Evolutionary conservation across 37 sponge, comb jelly and placozoan species (phyloP).

Genomic region (Chondrilla cf. caribensis): DNA sequence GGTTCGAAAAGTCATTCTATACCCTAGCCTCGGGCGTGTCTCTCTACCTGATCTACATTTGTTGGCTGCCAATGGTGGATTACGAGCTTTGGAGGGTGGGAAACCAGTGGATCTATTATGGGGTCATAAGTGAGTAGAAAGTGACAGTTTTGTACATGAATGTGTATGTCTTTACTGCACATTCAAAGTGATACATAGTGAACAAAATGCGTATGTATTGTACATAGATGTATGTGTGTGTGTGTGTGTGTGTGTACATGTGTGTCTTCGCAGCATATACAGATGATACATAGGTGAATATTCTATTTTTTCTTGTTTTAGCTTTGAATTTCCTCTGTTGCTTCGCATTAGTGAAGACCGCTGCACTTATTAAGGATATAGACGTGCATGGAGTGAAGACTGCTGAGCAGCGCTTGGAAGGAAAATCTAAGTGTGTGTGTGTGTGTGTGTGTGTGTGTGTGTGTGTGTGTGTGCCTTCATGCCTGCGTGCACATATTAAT

Average conservation of each 20-base stretch:
- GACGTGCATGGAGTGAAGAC: background rate
- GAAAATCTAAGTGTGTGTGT: background rate
- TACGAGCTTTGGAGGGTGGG: background rate
- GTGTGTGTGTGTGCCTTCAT: background rate
- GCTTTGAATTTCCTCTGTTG: background rate
- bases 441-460: conserved; percentile 22
- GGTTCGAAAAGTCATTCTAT: conserved; percentile 20
- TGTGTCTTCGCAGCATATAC: too few species aligned
- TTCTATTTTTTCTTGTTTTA: background rate
- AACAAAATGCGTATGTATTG: too few species aligned
- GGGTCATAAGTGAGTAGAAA: background rate
- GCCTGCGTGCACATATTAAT: background rate
- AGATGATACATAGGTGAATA: too few species aligned
- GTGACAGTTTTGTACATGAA: too few species aligned
- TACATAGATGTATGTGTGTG: too few species aligned
- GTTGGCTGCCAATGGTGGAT: conserved; percentile 2
- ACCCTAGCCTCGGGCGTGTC: background rate
- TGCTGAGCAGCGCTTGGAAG: background rate
- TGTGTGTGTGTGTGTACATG: too few species aligned
- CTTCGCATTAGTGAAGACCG: background rate
- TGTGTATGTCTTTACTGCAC: too few species aligned
- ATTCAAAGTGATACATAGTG: too few species aligned
- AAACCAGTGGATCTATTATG: conserved; percentile 10
- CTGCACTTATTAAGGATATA: background rate
- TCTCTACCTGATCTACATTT: background rate